These are phyloP conservation scores for Peromyscus attwateri DNA, from an alignment of 2,797 vertebrate species.

Conservation along the genomic window DNA sequence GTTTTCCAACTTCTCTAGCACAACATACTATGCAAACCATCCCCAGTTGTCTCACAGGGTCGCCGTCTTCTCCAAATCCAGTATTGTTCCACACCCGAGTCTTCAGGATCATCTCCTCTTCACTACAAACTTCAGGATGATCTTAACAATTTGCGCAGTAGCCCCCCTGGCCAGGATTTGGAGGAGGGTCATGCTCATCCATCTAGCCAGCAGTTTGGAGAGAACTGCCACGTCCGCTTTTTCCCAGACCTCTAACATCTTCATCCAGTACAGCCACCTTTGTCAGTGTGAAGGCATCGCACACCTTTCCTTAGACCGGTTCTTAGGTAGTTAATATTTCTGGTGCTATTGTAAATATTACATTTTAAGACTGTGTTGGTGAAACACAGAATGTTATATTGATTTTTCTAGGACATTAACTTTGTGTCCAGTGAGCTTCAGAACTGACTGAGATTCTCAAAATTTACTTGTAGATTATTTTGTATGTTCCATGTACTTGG, in stretches of 20 bases:
- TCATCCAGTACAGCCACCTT: neutral
- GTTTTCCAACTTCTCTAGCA: neutral
- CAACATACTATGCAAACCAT: neutral
- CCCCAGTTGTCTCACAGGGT: neutral
- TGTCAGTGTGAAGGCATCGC: neutral
- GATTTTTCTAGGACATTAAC: neutral
- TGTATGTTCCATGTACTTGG: neutral
- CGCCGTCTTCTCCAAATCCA: neutral
- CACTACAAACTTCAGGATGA: slow-evolving; percentile 12
- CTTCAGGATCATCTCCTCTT: neutral
- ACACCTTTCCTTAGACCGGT: neutral
- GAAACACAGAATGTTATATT: neutral
- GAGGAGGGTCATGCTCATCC: neutral
- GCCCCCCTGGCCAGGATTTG: neutral
- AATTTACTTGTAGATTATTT: slow-evolving; percentile 11
- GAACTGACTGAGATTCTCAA: neutral
- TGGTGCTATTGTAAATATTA: neutral
- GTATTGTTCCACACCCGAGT: neutral
- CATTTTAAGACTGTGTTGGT: neutral
- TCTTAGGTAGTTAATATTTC: slow-evolving; percentile 35
- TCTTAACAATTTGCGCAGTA: neutral
- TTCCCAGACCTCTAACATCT: neutral
- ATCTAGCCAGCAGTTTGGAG: neutral
- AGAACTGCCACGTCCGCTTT: neutral
- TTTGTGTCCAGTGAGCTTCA: neutral